Conservation (phyloP, 2,888 invertebrate species). For the Sthenelais limicola region DNA sequence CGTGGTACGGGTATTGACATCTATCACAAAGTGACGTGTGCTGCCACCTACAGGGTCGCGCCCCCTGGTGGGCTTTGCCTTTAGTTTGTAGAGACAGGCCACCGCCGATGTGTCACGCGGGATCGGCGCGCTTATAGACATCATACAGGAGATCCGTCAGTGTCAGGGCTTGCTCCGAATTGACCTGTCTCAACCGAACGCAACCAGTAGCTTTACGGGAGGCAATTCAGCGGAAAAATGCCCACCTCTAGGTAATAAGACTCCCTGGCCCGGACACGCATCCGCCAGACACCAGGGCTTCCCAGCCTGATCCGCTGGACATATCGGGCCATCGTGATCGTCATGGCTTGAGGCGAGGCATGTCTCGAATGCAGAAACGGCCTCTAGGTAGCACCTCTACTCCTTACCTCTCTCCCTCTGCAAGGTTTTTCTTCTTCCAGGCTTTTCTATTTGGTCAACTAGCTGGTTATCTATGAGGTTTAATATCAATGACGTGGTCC, state of each 20-base stretch:
- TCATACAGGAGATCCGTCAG: conserved; percentile 14
- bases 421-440: neutral
- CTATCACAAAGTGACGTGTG: conserved; percentile 4
- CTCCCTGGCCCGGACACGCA: conserved; percentile 7
- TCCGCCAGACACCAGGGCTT: neutral
- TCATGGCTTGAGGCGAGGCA: conserved; percentile 8
- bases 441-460: neutral
- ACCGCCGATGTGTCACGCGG: conserved; percentile 19
- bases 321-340: conserved; percentile 10
- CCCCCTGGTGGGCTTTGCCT: neutral
- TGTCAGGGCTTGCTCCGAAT: conserved; percentile 5
- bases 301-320: conserved; percentile 19
- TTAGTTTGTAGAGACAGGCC: conserved; percentile 15
- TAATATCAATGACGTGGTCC: too few relatives aligned
- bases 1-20: neutral
- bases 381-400: too few relatives aligned
- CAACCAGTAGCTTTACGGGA: neutral
- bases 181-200: conserved; percentile 12
- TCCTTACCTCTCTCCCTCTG: neutral
- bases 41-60: neutral
- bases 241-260: conserved; percentile 5
- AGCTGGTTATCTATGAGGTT: neutral
- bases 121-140: neutral
- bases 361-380: conserved; percentile 18
- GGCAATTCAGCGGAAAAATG: conserved; percentile 22